Conservation (phyloP, 2,888 invertebrate species). For the Sturmia bella region DNA sequence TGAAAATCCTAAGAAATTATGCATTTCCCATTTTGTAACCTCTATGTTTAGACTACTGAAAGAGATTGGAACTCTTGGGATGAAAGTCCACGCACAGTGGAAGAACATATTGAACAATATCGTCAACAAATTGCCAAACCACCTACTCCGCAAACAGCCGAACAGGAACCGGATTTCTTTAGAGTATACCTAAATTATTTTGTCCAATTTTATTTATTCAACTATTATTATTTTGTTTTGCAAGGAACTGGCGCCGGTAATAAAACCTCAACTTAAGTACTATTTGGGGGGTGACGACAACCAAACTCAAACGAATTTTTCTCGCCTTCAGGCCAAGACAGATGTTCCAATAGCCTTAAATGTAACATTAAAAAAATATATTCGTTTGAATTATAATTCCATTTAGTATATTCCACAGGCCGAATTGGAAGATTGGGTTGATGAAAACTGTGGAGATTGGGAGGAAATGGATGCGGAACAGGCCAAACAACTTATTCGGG, state of each 20-base stretch:
- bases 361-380: constrained; percentile 69
- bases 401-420: constrained; percentile 76
- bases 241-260: constrained; percentile 85
- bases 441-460: constrained; percentile 83
- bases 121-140: constrained; percentile 83
- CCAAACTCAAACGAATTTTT: constrained; percentile 77
- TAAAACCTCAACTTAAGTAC: constrained; percentile 84
- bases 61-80: constrained; percentile 86
- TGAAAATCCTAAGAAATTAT: not conserved
- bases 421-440: constrained; percentile 84
- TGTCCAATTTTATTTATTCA: not conserved
- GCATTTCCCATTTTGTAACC: not conserved
- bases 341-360: constrained; percentile 82
- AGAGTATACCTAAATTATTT: constrained; percentile 78
- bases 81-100: constrained; percentile 83
- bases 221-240: not conserved
- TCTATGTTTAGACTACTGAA: constrained; percentile 70
- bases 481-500: constrained; percentile 80
- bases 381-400: not conserved
- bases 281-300: constrained; percentile 82
- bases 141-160: constrained; percentile 79
- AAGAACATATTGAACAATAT: constrained; percentile 86
- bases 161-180: constrained; percentile 84
- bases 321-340: constrained; percentile 82
- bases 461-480: constrained; percentile 82